Evolutionary conservation across 2,797 vertebrate species (phyloP).

Genomic region (Mus caroli): DNA sequence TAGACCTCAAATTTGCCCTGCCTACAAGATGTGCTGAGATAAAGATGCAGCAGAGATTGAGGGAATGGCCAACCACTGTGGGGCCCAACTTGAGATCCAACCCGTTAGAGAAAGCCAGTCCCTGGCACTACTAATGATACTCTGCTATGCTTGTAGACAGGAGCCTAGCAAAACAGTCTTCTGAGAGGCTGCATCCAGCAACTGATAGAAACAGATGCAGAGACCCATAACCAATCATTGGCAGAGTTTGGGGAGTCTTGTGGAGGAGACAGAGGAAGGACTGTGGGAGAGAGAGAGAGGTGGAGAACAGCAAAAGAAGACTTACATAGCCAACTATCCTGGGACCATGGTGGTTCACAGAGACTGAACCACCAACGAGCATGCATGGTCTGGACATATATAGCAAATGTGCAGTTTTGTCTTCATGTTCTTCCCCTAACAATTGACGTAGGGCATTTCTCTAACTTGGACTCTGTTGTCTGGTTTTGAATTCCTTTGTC

Average conservation of each 20-base stretch:
- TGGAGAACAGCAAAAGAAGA: neutral
- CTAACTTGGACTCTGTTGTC: neutral
- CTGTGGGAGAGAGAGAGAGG: neutral
- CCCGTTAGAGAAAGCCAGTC: neutral
- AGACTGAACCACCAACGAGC: neutral
- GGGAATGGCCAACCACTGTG: neutral
- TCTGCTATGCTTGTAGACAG: neutral
- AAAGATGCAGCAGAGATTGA: neutral
- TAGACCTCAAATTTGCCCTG: neutral
- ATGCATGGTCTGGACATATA: neutral
- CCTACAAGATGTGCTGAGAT: neutral
- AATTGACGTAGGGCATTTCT: neutral
- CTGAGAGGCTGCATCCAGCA: neutral
- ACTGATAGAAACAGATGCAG: neutral
- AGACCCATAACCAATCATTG: neutral
- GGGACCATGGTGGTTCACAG: neutral
- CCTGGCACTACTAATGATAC: neutral
- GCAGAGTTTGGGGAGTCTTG: neutral
- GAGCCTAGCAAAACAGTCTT: neutral
- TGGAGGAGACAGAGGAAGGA: neutral
- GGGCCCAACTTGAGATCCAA: neutral
- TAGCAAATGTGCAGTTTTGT: neutral
- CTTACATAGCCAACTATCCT: neutral
- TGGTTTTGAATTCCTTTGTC: neutral
- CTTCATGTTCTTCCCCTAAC: neutral